These are phyloP conservation scores for Herpailurus yagouaroundi DNA, from an alignment of 2,113 vertebrate species.

Conservation along the genomic window DNA sequence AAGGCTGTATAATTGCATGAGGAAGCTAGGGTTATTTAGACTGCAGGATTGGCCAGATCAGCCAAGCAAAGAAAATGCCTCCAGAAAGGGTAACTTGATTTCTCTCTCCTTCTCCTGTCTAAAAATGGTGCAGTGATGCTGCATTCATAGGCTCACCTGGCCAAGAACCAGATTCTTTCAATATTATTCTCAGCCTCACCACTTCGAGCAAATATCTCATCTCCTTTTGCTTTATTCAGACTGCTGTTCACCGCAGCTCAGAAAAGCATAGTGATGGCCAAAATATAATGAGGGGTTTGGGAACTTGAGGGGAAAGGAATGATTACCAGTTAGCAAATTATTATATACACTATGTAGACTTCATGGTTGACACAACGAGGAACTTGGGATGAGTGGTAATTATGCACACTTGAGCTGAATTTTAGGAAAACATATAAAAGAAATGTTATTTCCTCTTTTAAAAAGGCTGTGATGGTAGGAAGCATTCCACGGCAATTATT, in stretches of 20 bases:
- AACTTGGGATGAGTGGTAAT: slow-evolving; percentile 16
- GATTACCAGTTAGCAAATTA: background rate
- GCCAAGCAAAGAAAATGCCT: background rate
- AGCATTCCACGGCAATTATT: slow-evolving; percentile 2
- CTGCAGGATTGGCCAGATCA: background rate
- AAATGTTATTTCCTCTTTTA: slow-evolving; percentile 9
- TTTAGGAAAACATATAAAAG: slow-evolving; percentile 50
- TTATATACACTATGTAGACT: background rate
- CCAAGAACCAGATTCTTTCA: background rate
- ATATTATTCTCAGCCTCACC: background rate
- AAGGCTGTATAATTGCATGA: background rate
- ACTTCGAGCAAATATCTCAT: background rate
- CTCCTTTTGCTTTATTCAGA: background rate
- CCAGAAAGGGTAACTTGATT: background rate
- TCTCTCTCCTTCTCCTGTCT: background rate
- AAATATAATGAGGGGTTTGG: background rate
- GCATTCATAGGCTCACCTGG: background rate
- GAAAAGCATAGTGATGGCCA: background rate
- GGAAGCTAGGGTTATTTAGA: background rate
- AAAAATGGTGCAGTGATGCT: background rate
- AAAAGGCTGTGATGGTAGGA: slow-evolving; percentile 12
- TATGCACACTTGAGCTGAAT: background rate
- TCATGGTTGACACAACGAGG: background rate
- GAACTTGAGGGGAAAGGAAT: background rate
- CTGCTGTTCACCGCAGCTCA: background rate